Conservation (phyloP, 2,888 invertebrate genomes). For the Eudemis profundana region DNA sequence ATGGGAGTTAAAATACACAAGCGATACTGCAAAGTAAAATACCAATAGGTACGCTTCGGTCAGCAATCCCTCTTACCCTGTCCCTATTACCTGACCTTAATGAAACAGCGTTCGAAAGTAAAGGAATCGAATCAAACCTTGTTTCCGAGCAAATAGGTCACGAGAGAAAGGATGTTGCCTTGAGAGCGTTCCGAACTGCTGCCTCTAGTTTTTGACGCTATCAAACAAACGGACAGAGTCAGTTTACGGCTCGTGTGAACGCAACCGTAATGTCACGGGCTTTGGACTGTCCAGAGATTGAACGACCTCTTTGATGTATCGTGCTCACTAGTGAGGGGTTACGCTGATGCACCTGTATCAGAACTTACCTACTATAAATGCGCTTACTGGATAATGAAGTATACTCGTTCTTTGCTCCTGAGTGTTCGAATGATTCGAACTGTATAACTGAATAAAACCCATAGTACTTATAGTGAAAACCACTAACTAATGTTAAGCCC, state of each 20-base stretch:
- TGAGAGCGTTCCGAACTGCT: constrained; percentile 36
- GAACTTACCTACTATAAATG: no score
- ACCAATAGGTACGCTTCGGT: neutral
- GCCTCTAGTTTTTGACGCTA: constrained; percentile 24
- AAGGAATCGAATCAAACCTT: constrained; percentile 20
- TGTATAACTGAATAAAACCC: no score
- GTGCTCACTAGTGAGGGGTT: constrained; percentile 9
- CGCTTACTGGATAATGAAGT: no score
- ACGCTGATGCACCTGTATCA: no score
- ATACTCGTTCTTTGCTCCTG: no score
- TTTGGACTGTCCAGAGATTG: constrained; percentile 1
- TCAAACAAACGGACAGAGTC: constrained; percentile 4
- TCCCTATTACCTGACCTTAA: neutral
- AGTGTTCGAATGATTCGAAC: no score
- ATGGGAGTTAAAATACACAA: no score
- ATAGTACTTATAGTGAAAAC: no score
- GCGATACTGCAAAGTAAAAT: neutral
- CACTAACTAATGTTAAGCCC: no score
- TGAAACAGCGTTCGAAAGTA: neutral
- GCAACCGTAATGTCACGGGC: constrained; percentile 42
- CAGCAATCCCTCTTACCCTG: neutral
- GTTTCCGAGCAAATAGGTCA: constrained; percentile 26
- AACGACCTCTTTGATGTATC: constrained; percentile 17
- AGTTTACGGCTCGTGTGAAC: constrained; percentile 2
- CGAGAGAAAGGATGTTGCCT: constrained; percentile 43